Base-by-base conservation (phyloP, 2,797 vertebrate genomes). In the Gallirallus australis region DNA sequence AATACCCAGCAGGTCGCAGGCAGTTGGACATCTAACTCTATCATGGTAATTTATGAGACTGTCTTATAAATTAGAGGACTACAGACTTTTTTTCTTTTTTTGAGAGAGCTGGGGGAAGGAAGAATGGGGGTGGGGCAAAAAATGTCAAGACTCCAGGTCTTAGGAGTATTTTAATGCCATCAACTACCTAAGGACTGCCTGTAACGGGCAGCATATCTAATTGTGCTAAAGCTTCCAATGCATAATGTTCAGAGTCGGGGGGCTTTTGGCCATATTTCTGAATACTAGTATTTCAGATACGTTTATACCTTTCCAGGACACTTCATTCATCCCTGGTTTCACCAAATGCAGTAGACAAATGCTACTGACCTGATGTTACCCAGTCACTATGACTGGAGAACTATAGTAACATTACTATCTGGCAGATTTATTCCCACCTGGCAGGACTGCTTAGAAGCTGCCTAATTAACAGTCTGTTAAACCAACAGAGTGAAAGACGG, bases 11-110 rank as follows among this genome's bases (percentile, higher is more conserved):
- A 91, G 76, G 61, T 86, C 61, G 91, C 31, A 87, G 52, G 39
- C 68, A 92, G 59, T 31, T 92, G 66, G 63, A 90, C 57, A 91
- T 70, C 35, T 59, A 91, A 82, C n/a, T 72, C 48, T 75, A 85
- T 35, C 27, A 48, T 3, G 9, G 54, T 70, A 70, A 86, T 77
- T 64, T 56, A 88, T 30, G 18, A 93, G 45, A 77, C 60, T 28
- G 12, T 65, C 16, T 63, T 52, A 75, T 42, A 77, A 93, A 70
- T 54, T 47, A 50, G 11, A 83, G 13, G 78, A 90, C 7, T 69
- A 39, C 7, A 48, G 47, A 21, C 21, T 54, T 14, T 12, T 35
- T 15, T 24, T 37, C 16, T 24, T 33, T 25, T 45, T 54, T 19
- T 17, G 4, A 5, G 24, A 6, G 5, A 7, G 21, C 4, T 14